Evolutionary conservation across 2,888 invertebrate species (phyloP).

Genomic region (Cyclophora albipunctata): DNA sequence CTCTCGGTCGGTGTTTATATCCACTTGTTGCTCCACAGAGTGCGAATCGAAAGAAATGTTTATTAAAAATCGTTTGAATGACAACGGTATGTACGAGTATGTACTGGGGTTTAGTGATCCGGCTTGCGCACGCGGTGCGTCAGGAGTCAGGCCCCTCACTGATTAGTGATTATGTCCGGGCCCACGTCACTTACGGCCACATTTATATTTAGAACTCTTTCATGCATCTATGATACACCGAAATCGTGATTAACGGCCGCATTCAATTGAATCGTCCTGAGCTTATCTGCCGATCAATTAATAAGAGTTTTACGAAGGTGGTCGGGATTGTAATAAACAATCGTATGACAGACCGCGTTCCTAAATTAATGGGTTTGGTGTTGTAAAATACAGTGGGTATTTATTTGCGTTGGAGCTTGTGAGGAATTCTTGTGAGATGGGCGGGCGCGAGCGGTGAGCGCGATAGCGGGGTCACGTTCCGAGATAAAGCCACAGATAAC

Average conservation of each 20-base stretch:
- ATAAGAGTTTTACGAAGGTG: conserved; percentile 59
- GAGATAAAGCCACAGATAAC: conserved; percentile 64
- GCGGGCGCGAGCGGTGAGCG: conserved; percentile 55
- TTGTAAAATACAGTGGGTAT: conserved; percentile 33
- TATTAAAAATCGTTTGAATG: not conserved
- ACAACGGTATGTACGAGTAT: not conserved
- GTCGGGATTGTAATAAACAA: conserved; percentile 58
- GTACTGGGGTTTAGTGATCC: not conserved
- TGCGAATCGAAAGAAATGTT: conserved; percentile 1
- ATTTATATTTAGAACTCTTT: conserved; percentile 34
- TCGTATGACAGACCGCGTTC: conserved; percentile 57
- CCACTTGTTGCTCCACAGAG: conserved; percentile 13
- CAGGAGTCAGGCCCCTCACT: conserved; percentile 18
- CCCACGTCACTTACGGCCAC: not conserved
- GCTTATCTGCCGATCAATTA: conserved; percentile 64
- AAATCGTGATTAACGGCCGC: conserved; percentile 13
- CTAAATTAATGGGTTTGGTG: conserved; percentile 60
- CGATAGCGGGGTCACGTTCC: conserved; percentile 70
- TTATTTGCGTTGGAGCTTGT: conserved; percentile 43
- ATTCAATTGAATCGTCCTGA: conserved; percentile 39
- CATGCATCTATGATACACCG: conserved; percentile 15
- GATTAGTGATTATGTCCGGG: conserved; percentile 20
- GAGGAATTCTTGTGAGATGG: conserved; percentile 29
- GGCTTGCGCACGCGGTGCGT: not conserved
- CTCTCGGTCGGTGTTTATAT: conserved; percentile 10